These are phyloP conservation scores for Oryctolagus cuniculus DNA, from an alignment of 2,113 vertebrate genomes.

Conservation along the genomic window DNA sequence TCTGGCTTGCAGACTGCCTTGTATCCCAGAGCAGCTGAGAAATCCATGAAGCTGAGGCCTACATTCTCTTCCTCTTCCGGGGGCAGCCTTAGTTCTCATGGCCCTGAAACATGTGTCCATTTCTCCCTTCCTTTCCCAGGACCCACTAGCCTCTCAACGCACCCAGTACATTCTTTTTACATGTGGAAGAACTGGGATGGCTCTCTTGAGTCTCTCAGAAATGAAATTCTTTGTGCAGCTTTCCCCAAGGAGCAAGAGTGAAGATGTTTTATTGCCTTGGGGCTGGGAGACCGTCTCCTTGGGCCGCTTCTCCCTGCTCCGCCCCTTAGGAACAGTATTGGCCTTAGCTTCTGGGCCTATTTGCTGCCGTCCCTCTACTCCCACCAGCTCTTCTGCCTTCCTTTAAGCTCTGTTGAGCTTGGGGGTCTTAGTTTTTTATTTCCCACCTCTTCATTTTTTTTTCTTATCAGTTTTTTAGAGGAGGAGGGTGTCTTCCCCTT, in stretches of 20 bases:
- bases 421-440: constrained; percentile 57
- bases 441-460: constrained; percentile 52
- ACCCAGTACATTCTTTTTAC: constrained; percentile 43
- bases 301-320: not conserved
- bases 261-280: constrained; percentile 63
- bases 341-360: constrained; percentile 70
- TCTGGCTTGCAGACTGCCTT: constrained; percentile 63
- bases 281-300: constrained; percentile 35
- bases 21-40: constrained; percentile 65
- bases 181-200: constrained; percentile 65
- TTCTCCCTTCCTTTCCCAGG: constrained; percentile 55
- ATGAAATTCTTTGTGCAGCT: constrained; percentile 36
- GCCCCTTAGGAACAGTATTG: constrained; percentile 48
- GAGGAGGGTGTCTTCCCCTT: not conserved
- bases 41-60: constrained; percentile 58
- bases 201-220: constrained; percentile 59
- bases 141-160: not conserved
- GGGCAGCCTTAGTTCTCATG: constrained; percentile 81
- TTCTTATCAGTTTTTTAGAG: constrained; percentile 54
- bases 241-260: constrained; percentile 15
- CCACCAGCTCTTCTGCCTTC: constrained; percentile 69
- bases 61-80: constrained; percentile 71
- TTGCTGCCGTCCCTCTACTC: constrained; percentile 67
- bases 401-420: constrained; percentile 67
- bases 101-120: constrained; percentile 71